Base-by-base conservation (phyloP, 2,888 invertebrate genomes). In the Bellardia pandia region DNA sequence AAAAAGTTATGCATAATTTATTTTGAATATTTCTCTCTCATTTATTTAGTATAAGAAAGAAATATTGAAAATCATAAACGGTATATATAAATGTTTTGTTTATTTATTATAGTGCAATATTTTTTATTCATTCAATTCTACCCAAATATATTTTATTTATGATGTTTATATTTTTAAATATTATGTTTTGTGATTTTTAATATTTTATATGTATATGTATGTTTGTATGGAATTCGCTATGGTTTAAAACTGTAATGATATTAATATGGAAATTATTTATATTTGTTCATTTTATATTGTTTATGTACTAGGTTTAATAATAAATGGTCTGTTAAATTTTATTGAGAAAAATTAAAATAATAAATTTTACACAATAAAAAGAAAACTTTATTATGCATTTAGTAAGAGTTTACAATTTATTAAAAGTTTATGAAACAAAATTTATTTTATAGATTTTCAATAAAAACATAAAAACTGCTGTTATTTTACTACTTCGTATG, bases 101-200 rank as follows among this genome's bases (percentile, higher is more conserved):
- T 69, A 51, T 30, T 69, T 51, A 69, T 69, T 51, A 69, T 69
- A 69, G 68, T 69, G 68, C 48, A 48, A 48, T 72, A 62, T 64
- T 72, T 51, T 58, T 58, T 23, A 2, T 37, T 64, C 40, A 40
- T 42, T 74, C 48, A 75, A 48, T 75, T 66, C 74, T 81, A 81
- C 58, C 56, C 71, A 51, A 69, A 69, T 69, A 69, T 30, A 69
- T 6, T 64, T 64, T 64, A 0, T 30, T 48, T 71, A 53, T 53
- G 11, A 16, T 71, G n/a, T 53, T 6, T 37, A 53, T 71, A 11
- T 45, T 13, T 30, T 14, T 68, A 48, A 66, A 2, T 68, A n/a
- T 30, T 68, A 66, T 42, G 7, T 30, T 68, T 68, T 23, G 4
- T 16, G 5, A 48, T 30, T 33, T 30, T 58, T n/a, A 48, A 11